These are phyloP conservation scores for Scarus forsteni DNA, from an alignment of 2,797 vertebrate genomes.

Conservation along the genomic window DNA sequence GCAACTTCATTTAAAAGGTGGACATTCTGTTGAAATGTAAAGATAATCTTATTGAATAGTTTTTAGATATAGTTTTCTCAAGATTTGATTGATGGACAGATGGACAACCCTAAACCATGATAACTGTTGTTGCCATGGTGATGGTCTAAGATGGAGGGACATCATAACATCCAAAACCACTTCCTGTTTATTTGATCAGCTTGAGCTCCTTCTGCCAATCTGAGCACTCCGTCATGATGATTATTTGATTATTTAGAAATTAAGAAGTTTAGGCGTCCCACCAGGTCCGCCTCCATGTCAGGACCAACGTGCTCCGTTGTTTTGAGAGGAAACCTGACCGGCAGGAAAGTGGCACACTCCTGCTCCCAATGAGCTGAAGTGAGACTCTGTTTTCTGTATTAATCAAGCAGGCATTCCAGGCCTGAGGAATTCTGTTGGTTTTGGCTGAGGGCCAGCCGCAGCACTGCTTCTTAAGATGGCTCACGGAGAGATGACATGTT, in stretches of 20 bases:
- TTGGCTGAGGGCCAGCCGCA: constrained; percentile 68
- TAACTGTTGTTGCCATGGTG: too few relatives aligned
- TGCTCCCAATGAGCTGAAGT: constrained; percentile 64
- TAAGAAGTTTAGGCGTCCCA: not conserved
- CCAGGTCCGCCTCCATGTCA: not conserved
- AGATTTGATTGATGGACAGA: too few relatives aligned
- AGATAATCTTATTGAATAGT: too few relatives aligned
- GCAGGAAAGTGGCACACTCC: constrained; percentile 63
- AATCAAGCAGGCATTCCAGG: constrained; percentile 81
- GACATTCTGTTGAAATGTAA: too few relatives aligned
- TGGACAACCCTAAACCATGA: too few relatives aligned
- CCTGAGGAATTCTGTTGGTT: constrained; percentile 77
- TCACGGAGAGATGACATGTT: constrained; percentile 73
- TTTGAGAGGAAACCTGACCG: constrained; percentile 63
- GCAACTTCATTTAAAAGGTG: too few relatives aligned
- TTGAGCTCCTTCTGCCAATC: not conserved
- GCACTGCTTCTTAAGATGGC: constrained; percentile 59
- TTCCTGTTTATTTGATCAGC: not conserved
- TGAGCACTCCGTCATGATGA: not conserved
- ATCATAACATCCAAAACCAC: not conserved
- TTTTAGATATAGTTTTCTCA: too few relatives aligned
- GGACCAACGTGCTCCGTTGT: constrained; percentile 35
- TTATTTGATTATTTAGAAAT: not conserved
- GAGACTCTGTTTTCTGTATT: constrained; percentile 77
- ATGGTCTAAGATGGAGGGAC: too few relatives aligned